Evolutionary conservation across 2,113 vertebrate species (phyloP), one percentile per base, ranked within the genome.

Genomic region (Thamnaconus septentrionalis): DNA sequence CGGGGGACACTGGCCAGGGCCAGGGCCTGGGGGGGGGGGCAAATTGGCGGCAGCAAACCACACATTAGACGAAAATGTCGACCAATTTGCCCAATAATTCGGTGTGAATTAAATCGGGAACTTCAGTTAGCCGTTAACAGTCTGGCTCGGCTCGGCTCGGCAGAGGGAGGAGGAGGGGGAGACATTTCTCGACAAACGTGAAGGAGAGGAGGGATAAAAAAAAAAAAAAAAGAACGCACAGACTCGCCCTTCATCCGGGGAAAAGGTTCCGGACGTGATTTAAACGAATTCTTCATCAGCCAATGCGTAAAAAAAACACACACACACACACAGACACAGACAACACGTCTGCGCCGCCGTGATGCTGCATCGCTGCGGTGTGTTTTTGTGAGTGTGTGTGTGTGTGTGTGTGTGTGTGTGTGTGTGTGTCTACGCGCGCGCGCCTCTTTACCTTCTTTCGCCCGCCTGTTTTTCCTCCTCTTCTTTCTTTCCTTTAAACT

Each of bases 381-480:
- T 18, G 5, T 44, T 56, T 73, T 50, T 79, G 60, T 69, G 11
- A 49, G 62, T 8, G 4, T 47, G 50, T 73, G 52, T 83, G 62
- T 46, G 46, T 5, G 56, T 58, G 18, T 9, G 8, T 44, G 8
- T 49, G 52, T 18, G 5, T 44, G 52, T 73, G 50, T 79, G 61
- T 69, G 11, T 50, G 62, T 12, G 4, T 47, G 50, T 73, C 49
- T 83, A 63, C 43, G 46, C 4, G 56, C 54, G 18, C 4, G 8
- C 40, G 18, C 18, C 6, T 4, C 64, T 18, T 76, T 77, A 87
- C 84, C 87, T 84, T 78, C 6, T 50, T 50, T 11, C 7, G 7
- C 47, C 47, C 47, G 45, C 8, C 47, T 49, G 3, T 49, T 50
- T n/a, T 59, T 56, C 39, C 53, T 55, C 9, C 39, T 18, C 53